Evolutionary conservation across 2,797 vertebrate species (phyloP), one percentile per base, ranked within the genome.

Genomic region (Channallabes apus): DNA sequence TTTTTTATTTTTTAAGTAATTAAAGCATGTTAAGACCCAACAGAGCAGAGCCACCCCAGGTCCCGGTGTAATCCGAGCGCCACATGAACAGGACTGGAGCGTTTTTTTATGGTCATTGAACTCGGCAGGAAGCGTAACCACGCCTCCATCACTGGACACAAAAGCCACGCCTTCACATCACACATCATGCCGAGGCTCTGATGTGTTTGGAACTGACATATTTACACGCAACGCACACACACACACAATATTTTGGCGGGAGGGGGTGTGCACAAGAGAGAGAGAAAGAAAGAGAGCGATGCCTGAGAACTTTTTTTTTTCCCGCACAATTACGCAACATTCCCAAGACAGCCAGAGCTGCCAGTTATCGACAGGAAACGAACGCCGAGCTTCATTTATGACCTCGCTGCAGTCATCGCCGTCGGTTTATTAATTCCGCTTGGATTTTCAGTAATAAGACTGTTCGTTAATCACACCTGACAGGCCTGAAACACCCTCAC

Each of bases 351-450:
- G n/a, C 29, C 8, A 27, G 6, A 56, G n/a, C 72, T 76, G 72
- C 24, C 73, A 22, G 73, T 85, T 81, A 73, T 82, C 58, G 78
- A 61, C 35, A 69, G 56, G 22, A 35, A 29, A 41, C 82, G 59
- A 77, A 32, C 46, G 3, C 67, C 41, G 32, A 62, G 27, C 79
- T 15, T 65, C 35, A 11, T 72, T 84, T 38, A 80, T 3, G 18
- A 59, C 75, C 54, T 58, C 18, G 0, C 82, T 41, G 69, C 65
- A 2, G 3, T 80, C 73, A 18, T 32, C 72, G 15, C 75, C 4
- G 9, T 80, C 69, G 46, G 80, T 89, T 84, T 58, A 82, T 84
- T 86, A 79, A 62, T 41, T 5, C 22, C 78, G 38, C n/a, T 69
- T 65, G 35, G 71, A 56, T 15, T 56, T n/a, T 41, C 73, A 86